phyloP scores from a whole-genome alignment of 2,113 vertebrate genomes.

The Sula dactylatra region DNA sequence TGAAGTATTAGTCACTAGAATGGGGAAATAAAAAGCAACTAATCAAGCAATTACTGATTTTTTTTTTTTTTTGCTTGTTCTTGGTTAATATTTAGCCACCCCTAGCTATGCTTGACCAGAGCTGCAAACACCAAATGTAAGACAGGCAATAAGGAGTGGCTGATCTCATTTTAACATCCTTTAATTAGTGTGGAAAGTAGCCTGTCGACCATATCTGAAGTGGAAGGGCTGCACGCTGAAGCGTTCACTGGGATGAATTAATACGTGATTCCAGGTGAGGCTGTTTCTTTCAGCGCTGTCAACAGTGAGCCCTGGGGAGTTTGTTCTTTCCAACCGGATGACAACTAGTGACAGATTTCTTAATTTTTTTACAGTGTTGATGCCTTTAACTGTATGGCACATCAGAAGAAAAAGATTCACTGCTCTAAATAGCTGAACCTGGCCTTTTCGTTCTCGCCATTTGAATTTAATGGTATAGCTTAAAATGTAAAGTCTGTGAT shows the following conservation, averaged over 20 bases:
- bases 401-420: neutral
- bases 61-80: neutral
- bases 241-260: neutral
- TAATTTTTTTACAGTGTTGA: neutral
- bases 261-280: constrained; percentile 21
- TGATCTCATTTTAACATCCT: constrained; percentile 20
- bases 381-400: neutral
- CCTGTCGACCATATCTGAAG: neutral
- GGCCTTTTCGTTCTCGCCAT: neutral
- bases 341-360: constrained; percentile 22
- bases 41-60: neutral
- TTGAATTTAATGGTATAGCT: neutral
- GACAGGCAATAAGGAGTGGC: neutral
- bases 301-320: neutral
- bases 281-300: neutral
- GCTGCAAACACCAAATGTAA: neutral
- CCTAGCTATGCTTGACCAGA: neutral
- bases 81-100: neutral
- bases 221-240: neutral
- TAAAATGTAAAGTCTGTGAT: neutral
- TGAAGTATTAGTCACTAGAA: neutral
- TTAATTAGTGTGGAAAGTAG: constrained; percentile 53
- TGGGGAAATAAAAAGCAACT: neutral
- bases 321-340: neutral
- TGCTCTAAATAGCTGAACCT: neutral